These are phyloP conservation scores for Harpagoxenus sublaevis DNA, from an alignment of 2,888 invertebrate species.

Conservation along the genomic window DNA sequence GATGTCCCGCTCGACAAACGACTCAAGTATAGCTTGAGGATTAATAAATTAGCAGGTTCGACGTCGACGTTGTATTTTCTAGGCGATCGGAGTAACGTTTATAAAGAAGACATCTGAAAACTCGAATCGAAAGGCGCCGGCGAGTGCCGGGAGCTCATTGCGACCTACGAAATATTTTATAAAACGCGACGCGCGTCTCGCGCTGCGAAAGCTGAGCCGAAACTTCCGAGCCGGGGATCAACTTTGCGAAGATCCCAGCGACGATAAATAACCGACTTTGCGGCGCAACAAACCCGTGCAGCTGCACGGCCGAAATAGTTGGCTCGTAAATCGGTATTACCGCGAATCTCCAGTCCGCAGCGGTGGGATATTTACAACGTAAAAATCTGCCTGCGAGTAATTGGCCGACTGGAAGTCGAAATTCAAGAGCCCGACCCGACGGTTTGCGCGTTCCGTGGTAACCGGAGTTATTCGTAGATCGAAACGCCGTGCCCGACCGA, in stretches of 20 bases:
- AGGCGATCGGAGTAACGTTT: not conserved
- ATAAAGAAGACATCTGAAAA: not conserved
- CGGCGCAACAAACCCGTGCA: slow-evolving; percentile 52
- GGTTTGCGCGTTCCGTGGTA: not conserved
- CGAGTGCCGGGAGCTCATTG: not conserved
- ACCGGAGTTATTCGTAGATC: slow-evolving; percentile 40
- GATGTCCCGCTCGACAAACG: slow-evolving; percentile 19
- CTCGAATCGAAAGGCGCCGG: not conserved
- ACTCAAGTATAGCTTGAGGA: not conserved
- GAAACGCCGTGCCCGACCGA: slow-evolving; percentile 22
- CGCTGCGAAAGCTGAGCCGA: slow-evolving; percentile 65
- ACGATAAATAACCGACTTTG: slow-evolving; percentile 78
- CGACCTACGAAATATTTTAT: not conserved
- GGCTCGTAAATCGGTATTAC: slow-evolving; percentile 74
- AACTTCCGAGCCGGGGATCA: slow-evolving; percentile 73
- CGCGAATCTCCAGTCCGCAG: slow-evolving; percentile 45
- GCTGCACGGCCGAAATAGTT: slow-evolving; percentile 73
- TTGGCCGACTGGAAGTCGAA: slow-evolving; percentile 46
- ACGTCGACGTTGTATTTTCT: not conserved
- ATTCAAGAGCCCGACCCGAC: slow-evolving; percentile 31
- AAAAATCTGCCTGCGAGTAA: slow-evolving; percentile 53
- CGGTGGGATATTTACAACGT: slow-evolving; percentile 42
- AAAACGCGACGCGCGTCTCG: slow-evolving; percentile 3
- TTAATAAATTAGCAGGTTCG: slow-evolving; percentile 1
- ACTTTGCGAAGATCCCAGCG: slow-evolving; percentile 69